Evolutionary conservation across 1,140 invertebrate genomes (phyloP).

Genomic region (Bathynomus jamesi): DNA sequence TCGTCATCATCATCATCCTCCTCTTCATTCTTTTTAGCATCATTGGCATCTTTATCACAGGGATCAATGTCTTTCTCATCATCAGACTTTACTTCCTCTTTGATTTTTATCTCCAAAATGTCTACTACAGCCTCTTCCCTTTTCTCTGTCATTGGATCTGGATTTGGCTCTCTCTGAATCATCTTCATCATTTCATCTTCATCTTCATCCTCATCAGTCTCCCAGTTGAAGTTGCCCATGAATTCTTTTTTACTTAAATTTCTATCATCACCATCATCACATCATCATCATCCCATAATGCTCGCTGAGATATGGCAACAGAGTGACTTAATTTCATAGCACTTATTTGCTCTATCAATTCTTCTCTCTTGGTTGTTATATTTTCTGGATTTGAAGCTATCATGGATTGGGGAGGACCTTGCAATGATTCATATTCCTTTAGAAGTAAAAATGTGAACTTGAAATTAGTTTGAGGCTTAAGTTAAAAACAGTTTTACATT

Average conservation of each 20-base stretch:
- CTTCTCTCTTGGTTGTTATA: background rate
- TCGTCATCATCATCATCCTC: background rate
- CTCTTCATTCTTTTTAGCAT: background rate
- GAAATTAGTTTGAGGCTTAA: no score
- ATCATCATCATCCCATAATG: background rate
- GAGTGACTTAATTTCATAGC: background rate
- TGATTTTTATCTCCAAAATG: no score
- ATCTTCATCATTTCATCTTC: background rate
- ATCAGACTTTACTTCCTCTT: no score
- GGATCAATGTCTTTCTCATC: no score
- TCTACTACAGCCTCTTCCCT: no score
- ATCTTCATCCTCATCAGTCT: background rate
- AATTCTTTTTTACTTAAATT: background rate
- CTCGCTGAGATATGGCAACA: background rate
- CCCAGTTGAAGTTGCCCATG: background rate
- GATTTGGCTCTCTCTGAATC: background rate
- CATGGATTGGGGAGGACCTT: background rate
- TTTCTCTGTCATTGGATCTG: no score
- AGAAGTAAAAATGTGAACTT: background rate
- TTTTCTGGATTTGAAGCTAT: background rate
- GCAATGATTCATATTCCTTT: background rate
- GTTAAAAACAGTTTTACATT: no score
- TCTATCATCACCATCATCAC: background rate
- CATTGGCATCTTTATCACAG: no score
- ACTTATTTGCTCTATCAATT: background rate